These are phyloP conservation scores for Pseudomyrmex pallidus DNA, from an alignment of 1,140 invertebrate genomes.

Conservation along the genomic window DNA sequence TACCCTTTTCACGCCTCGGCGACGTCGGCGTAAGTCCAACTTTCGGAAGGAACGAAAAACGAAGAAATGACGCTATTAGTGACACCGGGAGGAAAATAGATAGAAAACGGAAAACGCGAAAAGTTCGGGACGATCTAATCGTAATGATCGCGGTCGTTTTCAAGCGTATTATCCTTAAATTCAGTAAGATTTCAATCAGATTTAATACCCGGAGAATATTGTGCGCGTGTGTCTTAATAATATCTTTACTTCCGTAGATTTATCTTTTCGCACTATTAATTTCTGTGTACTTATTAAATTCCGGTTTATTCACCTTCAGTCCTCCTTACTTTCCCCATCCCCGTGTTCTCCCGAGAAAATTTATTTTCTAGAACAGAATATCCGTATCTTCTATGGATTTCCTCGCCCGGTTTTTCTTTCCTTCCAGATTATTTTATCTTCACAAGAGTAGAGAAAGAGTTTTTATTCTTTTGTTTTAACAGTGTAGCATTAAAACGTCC, in stretches of 20 bases:
- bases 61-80: conserved; percentile 53
- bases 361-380: conserved; percentile 14
- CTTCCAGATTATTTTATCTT: background rate
- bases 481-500: background rate
- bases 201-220: too few relatives aligned
- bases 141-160: conserved; percentile 26
- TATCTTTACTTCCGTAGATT: background rate
- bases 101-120: conserved; percentile 32
- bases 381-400: background rate
- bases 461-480: background rate
- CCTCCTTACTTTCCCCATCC: background rate
- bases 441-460: too few relatives aligned
- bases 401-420: background rate
- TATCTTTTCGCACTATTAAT: conserved; percentile 5
- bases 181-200: too few relatives aligned
- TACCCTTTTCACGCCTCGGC: conserved; percentile 58
- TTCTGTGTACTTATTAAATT: conserved; percentile 9
- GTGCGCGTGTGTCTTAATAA: background rate
- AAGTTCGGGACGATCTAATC: conserved; percentile 43
- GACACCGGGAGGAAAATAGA: conserved; percentile 46
- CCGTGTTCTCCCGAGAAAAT: background rate
- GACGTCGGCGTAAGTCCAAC: conserved; percentile 28
- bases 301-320: background rate
- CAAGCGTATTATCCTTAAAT: conserved; percentile 8
- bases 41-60: conserved; percentile 51